Evolutionary conservation across 2,797 vertebrate genomes (phyloP), one percentile per base, ranked within the genome.

Genomic region (Gallirallus australis): DNA sequence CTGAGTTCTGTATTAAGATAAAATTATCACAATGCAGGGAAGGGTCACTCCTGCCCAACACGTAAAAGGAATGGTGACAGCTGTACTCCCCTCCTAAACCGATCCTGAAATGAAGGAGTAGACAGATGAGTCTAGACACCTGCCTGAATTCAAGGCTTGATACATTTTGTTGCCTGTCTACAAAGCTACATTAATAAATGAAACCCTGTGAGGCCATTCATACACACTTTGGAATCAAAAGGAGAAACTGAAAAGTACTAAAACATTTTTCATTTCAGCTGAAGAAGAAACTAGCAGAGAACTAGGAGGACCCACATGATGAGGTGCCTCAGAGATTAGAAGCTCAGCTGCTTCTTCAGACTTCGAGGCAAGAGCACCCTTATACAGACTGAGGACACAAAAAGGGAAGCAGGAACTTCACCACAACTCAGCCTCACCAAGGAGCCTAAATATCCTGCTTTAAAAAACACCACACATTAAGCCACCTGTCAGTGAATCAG

Each of bases 341-440:
- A 70, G 65, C n/a, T 91, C 52, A 75, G 30, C 15, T 75, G 48
- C 61, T 73, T 64, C 35, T 81, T 81, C 72, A 73, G 42, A 70
- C 11, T 8, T 6, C 0, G 0, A 18, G 17, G 35, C 71, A 77
- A 63, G 28, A 50, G 15, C 0, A 3, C 39, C 39, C 61, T 56
- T 61, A 37, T 61, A 37, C 20, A 66, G 40, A 18, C 2, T 27
- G 37, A 20, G 0, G 8, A 53, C 13, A 68, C 10, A 23, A 47
- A 72, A 42, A 66, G 24, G n/a, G 12, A 70, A 72, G 47, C 5
- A 60, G 25, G 10, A 79, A 64, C 33, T 70, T 79, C 47, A 39
- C 15, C 53, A 28, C 35, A 65, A 28, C 6, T 71, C 11, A 59
- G 47, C 50, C 63, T 92, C 10, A 4, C 65, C 40, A 20, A 54